Base-by-base conservation (phyloP, 2,113 vertebrate species). In the Brachyistius frenatus region DNA sequence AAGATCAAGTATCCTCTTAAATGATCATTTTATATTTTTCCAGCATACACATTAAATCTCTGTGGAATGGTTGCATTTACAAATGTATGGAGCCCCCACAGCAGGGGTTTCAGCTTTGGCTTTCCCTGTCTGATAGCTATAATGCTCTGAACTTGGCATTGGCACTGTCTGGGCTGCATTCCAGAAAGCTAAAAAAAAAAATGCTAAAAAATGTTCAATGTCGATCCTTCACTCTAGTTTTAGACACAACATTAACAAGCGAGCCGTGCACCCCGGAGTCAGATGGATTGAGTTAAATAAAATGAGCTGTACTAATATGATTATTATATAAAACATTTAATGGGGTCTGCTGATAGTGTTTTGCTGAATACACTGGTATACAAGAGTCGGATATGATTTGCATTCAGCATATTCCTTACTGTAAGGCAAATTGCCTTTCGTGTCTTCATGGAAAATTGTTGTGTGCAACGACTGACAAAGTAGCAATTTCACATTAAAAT, bases 161-260 rank as follows among this genome's bases (percentile, higher is more conserved):
- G 52, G 52, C 76, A 73, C 79, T 53, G 63, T 81, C 89, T 88
- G 91, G 91, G 92, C 88, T 68, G 3, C 5, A 46, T 41, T 93
- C 92, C 92, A 93, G 74, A 78, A 73, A 78, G 64, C 65, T 31
- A 58, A 47, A 23, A 23, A 23, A 23, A 23, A 84, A 90, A 85
- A 88, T 81, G 61, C 80, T 82, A 68, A 44, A 70, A 85, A 86
- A 84, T 81, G n/a, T 83, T 86, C 83, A 80, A 70, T 67, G 88
- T 85, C 61, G 35, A 86, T 90, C 62, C 62, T 70, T 89, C 81
- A 85, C 84, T 81, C 69, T 37, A 39, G 76, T 90, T 92, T 23
- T 76, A 82, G 84, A 89, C 81, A 58, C 86, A 78, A 70, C 85
- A 85, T 92, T 90, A 90, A 86, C 86, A 87, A 80, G 82, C 36